Percentiles rank a stretch among this genome's conserved stretches.
phyloP scores from a whole-genome alignment of 2,113 vertebrate genomes.

The Grammomys surdaster region DNA sequence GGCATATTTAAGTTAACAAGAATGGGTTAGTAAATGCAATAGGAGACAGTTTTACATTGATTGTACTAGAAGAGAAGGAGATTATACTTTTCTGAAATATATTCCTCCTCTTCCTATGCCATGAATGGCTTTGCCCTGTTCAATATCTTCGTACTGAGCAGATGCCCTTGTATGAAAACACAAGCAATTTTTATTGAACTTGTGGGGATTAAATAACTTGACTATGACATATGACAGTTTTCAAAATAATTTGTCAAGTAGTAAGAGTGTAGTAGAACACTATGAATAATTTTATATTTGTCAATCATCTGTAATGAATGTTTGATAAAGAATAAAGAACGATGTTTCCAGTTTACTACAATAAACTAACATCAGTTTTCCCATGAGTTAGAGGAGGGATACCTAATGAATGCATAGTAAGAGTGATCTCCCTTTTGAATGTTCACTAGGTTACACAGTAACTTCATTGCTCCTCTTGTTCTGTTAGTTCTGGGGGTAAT shows the following conservation, averaged over 20 bases:
- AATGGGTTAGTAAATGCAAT: background rate
- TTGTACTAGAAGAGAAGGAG: background rate
- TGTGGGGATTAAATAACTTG: background rate
- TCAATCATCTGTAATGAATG: background rate
- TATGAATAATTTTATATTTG: background rate
- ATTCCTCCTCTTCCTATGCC: background rate
- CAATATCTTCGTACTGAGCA: background rate
- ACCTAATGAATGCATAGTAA: constrained; percentile 18
- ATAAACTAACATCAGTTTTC: constrained; percentile 6
- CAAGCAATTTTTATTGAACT: background rate
- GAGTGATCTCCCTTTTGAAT: background rate
- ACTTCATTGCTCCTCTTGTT: background rate
- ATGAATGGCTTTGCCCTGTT: background rate
- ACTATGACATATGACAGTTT: background rate
- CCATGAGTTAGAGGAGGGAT: background rate
- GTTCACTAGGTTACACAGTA: constrained; percentile 54
- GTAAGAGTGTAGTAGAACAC: background rate
- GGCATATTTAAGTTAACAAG: background rate
- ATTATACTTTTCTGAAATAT: background rate
- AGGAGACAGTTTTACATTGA: background rate
- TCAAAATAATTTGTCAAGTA: background rate
- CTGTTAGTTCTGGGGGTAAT: background rate
- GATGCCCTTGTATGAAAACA: background rate
- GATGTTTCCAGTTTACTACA: background rate
- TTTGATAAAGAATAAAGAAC: background rate